phyloP scores from a whole-genome alignment of 2,797 vertebrate genomes.

The Mormyrus proboscirostris region DNA sequence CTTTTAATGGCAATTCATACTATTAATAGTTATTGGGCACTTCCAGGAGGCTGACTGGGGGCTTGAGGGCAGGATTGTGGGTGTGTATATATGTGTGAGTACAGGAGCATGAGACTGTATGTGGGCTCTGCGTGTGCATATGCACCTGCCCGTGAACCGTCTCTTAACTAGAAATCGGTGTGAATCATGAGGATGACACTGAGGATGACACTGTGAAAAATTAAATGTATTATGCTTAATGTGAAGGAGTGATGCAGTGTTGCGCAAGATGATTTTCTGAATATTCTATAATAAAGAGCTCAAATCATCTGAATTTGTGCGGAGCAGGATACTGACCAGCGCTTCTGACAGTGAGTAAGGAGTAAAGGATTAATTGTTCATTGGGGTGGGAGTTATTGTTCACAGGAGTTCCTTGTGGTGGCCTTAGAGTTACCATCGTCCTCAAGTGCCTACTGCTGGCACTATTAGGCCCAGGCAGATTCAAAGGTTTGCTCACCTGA shows the following conservation, averaged over 20 bases:
- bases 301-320: not conserved
- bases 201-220: not conserved
- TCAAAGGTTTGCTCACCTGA: not conserved
- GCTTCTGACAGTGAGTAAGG: not conserved
- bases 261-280: no score
- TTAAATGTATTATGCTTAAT: not conserved
- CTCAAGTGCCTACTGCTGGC: not conserved
- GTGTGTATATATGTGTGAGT: not conserved
- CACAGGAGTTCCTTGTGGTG: not conserved
- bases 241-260: not conserved
- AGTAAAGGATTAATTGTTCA: not conserved
- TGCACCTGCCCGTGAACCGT: not conserved
- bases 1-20: not conserved
- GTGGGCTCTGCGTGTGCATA: not conserved
- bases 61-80: not conserved
- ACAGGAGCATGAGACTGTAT: not conserved
- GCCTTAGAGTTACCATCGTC: not conserved
- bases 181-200: not conserved
- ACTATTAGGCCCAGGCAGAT: not conserved
- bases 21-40: not conserved
- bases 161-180: not conserved
- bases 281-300: no score
- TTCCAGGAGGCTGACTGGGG: not conserved
- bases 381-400: not conserved
- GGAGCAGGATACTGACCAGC: not conserved